Evolutionary conservation across 2,113 vertebrate species (phyloP).

Genomic region (Anoplopoma fimbria): DNA sequence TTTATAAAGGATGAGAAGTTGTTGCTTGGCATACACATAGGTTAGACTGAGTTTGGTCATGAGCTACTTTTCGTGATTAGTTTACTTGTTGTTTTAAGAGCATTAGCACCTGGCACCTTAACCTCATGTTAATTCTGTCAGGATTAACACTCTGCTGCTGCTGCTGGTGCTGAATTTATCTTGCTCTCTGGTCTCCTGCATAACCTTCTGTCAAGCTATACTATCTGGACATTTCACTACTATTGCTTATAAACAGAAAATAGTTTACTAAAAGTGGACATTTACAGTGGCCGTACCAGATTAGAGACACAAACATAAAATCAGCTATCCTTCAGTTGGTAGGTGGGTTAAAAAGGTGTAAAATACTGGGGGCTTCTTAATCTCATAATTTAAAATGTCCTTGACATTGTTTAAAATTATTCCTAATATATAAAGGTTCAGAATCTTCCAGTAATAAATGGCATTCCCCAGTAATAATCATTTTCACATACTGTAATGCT

Average conservation of each 20-base stretch:
- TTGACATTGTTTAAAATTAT: neutral
- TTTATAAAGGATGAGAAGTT: slow-evolving; percentile 16
- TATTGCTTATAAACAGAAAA: neutral
- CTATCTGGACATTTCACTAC: neutral
- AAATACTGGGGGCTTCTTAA: neutral
- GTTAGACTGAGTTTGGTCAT: slow-evolving; percentile 14
- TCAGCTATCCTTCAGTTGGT: neutral
- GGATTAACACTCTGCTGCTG: slow-evolving; percentile 58
- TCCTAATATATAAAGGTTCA: neutral
- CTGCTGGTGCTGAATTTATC: slow-evolving; percentile 46
- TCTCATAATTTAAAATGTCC: neutral
- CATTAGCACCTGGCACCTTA: slow-evolving; percentile 42
- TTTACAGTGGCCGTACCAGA: neutral
- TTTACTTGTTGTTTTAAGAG: slow-evolving; percentile 53
- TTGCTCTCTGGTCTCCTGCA: slow-evolving; percentile 38
- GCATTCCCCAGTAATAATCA: neutral
- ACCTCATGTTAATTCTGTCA: slow-evolving; percentile 41
- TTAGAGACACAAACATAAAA: neutral
- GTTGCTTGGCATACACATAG: slow-evolving; percentile 5
- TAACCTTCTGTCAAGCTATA: slow-evolving; percentile 11
- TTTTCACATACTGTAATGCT: neutral
- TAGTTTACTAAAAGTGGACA: neutral
- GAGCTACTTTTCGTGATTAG: slow-evolving; percentile 36
- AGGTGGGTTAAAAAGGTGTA: neutral
- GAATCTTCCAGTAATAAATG: neutral